phyloP scores from a whole-genome alignment of 2,113 vertebrate species.

The Rhinichthys klamathensis region DNA sequence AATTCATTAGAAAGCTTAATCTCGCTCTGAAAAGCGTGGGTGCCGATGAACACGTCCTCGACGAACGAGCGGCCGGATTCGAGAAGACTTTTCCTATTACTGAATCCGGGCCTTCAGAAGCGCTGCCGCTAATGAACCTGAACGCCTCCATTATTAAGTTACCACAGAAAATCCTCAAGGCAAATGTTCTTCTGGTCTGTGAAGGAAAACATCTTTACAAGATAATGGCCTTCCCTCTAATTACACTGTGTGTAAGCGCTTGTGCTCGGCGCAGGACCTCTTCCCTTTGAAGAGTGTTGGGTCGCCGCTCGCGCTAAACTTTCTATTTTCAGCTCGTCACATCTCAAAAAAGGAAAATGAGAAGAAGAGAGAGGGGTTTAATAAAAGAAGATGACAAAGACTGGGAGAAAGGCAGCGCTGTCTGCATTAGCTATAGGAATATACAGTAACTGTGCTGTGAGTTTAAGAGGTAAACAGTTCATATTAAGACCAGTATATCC shows the following conservation, averaged over 20 bases:
- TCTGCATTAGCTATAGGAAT: neutral
- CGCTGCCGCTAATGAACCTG: conserved; percentile 78
- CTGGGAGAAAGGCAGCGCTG: neutral
- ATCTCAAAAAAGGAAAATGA: conserved; percentile 59
- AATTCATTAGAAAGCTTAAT: conserved; percentile 53
- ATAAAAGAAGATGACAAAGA: neutral
- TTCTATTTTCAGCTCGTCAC: conserved; percentile 63
- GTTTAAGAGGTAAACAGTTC: neutral
- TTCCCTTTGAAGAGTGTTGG: conserved; percentile 54
- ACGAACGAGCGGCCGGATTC: conserved; percentile 17
- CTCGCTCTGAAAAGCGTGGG: conserved; percentile 36
- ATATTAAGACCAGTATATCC: neutral
- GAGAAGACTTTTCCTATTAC: conserved; percentile 67
- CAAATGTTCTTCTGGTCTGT: conserved; percentile 71
- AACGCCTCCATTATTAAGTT: conserved; percentile 86
- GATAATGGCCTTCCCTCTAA: conserved; percentile 80
- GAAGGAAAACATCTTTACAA: conserved; percentile 84
- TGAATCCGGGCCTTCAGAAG: conserved; percentile 77
- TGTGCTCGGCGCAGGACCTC: conserved; percentile 28
- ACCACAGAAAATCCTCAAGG: conserved; percentile 77
- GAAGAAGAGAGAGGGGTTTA: conserved; percentile 4
- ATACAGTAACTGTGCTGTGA: neutral
- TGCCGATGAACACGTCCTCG: conserved; percentile 6
- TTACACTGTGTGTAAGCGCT: conserved; percentile 74
- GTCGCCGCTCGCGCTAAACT: neutral